phyloP scores from a whole-genome alignment of 2,888 invertebrate genomes.

The Epistrophe grossulariae region DNA sequence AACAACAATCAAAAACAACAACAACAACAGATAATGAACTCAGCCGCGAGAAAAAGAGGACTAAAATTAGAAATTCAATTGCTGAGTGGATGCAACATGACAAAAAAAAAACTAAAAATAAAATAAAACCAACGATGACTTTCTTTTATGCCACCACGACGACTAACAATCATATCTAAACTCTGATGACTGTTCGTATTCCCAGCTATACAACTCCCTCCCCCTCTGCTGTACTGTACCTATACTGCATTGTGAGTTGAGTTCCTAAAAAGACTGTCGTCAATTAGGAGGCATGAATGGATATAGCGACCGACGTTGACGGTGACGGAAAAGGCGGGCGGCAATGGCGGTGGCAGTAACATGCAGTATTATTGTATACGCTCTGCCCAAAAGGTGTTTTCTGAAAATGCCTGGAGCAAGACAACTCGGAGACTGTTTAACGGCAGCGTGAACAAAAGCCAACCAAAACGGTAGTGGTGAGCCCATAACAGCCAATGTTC shows the following conservation, averaged over 20 bases:
- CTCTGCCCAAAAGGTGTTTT: constrained; percentile 62
- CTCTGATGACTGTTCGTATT: constrained; percentile 11
- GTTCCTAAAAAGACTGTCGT: constrained; percentile 41
- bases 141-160: constrained; percentile 62
- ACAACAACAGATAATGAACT: constrained; percentile 50
- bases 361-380: constrained; percentile 5
- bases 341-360: constrained; percentile 20
- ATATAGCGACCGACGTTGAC: neutral
- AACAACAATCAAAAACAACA: constrained; percentile 22
- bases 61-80: constrained; percentile 73
- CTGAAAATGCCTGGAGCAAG: constrained; percentile 32
- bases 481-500: constrained; percentile 39
- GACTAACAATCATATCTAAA: constrained; percentile 60
- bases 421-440: constrained; percentile 43
- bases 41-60: constrained; percentile 46
- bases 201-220: neutral
- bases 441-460: constrained; percentile 43
- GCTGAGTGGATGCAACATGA: constrained; percentile 40
- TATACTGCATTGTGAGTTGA: constrained; percentile 11
- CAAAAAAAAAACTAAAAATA: neutral
- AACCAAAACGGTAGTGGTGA: constrained; percentile 23
- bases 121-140: constrained; percentile 45
- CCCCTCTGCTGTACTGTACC: neutral
- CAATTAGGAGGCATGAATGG: constrained; percentile 57
- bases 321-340: neutral